These are phyloP conservation scores for Lepilemur ruficaudatus DNA, from an alignment of 2,797 vertebrate species.

Conservation along the genomic window DNA sequence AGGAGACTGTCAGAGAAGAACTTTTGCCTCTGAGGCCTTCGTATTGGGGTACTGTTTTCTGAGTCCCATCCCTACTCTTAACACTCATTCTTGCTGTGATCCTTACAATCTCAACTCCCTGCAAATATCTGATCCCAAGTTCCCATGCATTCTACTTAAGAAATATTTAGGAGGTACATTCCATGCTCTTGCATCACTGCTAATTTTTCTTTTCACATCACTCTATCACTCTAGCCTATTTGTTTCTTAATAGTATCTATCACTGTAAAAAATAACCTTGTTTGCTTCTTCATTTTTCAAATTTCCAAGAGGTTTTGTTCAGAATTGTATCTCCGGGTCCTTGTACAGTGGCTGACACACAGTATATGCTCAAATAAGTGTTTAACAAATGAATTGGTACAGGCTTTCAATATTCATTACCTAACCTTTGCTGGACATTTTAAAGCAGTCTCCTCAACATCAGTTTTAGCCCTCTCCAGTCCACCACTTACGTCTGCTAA, in stretches of 20 bases:
- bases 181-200: not conserved
- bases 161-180: not conserved
- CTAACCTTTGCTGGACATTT: not conserved
- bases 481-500: not conserved
- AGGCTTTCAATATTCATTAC: not conserved
- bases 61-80: not conserved
- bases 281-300: not conserved
- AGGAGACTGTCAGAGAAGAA: not conserved
- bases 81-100: not conserved
- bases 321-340: not conserved
- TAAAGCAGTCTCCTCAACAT: not conserved
- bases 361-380: not conserved
- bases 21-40: not conserved
- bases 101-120: not conserved
- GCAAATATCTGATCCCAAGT: not conserved
- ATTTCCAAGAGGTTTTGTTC: not conserved
- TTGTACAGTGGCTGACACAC: not conserved
- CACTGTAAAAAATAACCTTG: not conserved
- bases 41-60: not conserved
- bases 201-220: not conserved
- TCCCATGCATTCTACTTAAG: not conserved
- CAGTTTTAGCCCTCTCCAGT: not conserved
- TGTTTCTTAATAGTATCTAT: not conserved
- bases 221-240: not conserved
- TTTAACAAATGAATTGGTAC: not conserved